Base-by-base conservation (phyloP, 92 coral and sea anemone genomes). In the Palythoa grandis region DNA sequence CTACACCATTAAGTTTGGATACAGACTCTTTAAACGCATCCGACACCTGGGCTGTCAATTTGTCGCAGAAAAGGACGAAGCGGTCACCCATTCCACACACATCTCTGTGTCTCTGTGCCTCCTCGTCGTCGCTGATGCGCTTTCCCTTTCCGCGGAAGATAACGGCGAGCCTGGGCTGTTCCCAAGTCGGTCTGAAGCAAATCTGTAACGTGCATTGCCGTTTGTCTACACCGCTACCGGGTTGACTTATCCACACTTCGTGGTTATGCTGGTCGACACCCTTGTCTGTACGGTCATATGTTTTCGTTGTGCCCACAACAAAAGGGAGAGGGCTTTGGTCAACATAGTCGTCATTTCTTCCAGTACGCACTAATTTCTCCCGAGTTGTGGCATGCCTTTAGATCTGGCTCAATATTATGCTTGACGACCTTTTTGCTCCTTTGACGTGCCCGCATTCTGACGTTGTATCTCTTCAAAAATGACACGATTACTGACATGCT, bases 51-150 rank as follows among this genome's bases (percentile, higher is more conserved):
- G 47, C 89, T 16, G 89, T 75, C 15, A 40, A 74, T 8, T 76
- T 63, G 89, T 86, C 84, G 68, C 89, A 86, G 77, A 86, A 86
- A 78, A 78, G 84, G 70, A 73, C 79, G 53, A 83, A 70, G 15
- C 79, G 87, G 14, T 56, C 82, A 39, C 40, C 25, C 73, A 17
- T 76, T 70, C 70, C 4, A 2, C 76, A 68, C 69, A 86, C 85
- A 52, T 38, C 85, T 70, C 52, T 53, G 76, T 74, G 88, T 7
- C 70, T 57, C 50, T 58, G 77, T 78, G 69, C 77, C 22, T 68
- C 70, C 39, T 78, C 78, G 57, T 77, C 85, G 3, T 25, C 40
- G 25, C 88, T 85, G 7, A 85, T 58, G 74, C 83, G 88, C 48
- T 85, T 85, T 76, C 88, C 88, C 15, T 52, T 85, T 85, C 83